phyloP scores from a whole-genome alignment of 1,140 invertebrate species.

The Lepidurus arcticus region DNA sequence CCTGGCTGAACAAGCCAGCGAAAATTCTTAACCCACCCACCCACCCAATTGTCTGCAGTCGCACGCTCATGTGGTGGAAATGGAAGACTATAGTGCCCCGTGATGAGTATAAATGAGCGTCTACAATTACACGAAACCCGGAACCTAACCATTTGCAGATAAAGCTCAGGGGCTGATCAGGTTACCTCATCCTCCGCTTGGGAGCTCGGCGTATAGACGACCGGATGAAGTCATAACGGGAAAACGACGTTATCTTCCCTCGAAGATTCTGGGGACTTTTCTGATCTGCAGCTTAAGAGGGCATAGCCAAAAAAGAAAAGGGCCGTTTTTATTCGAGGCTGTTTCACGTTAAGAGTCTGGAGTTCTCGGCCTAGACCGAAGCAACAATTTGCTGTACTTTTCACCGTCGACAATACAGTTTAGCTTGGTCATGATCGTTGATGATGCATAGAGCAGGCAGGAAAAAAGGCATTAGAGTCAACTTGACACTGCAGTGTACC shows the following conservation, averaged over 20 bases:
- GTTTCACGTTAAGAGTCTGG: too few species aligned
- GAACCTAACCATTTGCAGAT: conserved; percentile 4
- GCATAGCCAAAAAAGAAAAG: neutral
- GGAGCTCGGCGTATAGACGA: neutral
- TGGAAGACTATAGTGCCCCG: neutral
- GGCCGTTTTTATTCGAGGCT: too few species aligned
- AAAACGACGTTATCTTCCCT: neutral
- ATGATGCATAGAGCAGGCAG: neutral
- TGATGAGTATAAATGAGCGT: conserved; percentile 16
- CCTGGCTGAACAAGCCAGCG: neutral
- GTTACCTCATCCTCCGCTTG: conserved; percentile 3
- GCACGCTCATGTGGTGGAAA: neutral
- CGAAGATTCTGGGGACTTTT: neutral
- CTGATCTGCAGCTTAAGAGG: neutral
- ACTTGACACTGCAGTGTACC: conserved; percentile 9
- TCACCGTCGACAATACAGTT: neutral
- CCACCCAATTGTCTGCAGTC: neutral
- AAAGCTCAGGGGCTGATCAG: conserved; percentile 20
- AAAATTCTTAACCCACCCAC: neutral
- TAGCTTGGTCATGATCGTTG: conserved; percentile 18
- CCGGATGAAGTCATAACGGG: conserved; percentile 6
- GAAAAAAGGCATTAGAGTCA: conserved; percentile 2
- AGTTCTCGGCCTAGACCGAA: too few species aligned
- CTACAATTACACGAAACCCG: conserved; percentile 21
- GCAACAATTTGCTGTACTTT: too few species aligned